Conservation (phyloP, 2,888 invertebrate species). For the Acrobasis suavella region DNA sequence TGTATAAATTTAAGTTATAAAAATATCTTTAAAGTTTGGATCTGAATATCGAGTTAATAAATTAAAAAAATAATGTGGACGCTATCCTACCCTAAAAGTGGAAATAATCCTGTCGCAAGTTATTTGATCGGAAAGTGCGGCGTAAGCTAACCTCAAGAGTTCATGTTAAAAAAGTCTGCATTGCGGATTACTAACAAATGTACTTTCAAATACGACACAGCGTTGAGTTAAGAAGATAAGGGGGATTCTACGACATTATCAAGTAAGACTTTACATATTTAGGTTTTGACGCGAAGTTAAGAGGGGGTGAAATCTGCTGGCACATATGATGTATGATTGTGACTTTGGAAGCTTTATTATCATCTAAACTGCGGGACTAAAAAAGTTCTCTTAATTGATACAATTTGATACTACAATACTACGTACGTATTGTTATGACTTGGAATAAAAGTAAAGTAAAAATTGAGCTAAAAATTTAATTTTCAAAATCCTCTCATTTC, state of each 20-base stretch:
- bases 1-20: too few species aligned
- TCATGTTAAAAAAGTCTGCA: conserved; percentile 17
- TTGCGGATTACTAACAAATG: conserved; percentile 18
- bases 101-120: neutral
- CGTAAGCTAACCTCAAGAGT: conserved; percentile 14
- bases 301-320: neutral
- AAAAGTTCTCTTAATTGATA: too few species aligned
- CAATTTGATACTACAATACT: too few species aligned
- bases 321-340: neutral
- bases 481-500: too few species aligned
- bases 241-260: neutral
- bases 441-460: too few species aligned
- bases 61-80: too few species aligned
- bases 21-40: too few species aligned
- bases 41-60: too few species aligned
- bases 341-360: neutral
- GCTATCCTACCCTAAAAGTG: too few species aligned
- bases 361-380: neutral
- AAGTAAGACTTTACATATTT: conserved; percentile 2
- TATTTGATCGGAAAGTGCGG: conserved; percentile 3
- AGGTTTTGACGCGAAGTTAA: neutral
- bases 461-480: too few species aligned
- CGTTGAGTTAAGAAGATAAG: conserved; percentile 9
- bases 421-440: too few species aligned
- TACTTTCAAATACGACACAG: neutral